These are phyloP conservation scores for Hippopotamyrus pictus DNA, from an alignment of 2,797 vertebrate genomes.

Conservation along the genomic window DNA sequence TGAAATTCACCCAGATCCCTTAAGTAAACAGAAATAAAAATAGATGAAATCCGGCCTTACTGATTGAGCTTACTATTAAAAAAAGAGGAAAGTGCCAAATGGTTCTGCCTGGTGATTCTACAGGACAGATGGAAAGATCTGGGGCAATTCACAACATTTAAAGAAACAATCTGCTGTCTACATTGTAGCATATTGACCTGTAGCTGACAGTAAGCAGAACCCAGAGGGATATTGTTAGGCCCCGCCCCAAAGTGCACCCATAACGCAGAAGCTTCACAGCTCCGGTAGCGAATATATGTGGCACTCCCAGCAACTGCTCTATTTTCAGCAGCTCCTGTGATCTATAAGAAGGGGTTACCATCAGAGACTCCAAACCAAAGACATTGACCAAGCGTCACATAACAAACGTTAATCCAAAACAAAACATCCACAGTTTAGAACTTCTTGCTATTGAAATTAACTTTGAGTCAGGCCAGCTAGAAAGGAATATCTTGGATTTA, in stretches of 20 bases:
- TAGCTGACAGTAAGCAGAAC: constrained; percentile 4
- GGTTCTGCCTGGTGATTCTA: background rate
- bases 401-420: background rate
- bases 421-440: background rate
- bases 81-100: background rate
- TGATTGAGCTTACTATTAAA: constrained; percentile 1
- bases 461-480: background rate
- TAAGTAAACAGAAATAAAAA: constrained; percentile 4
- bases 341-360: background rate
- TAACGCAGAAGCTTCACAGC: background rate
- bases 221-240: background rate
- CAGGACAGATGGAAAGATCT: constrained; percentile 18
- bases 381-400: background rate
- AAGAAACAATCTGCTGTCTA: background rate
- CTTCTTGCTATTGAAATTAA: background rate
- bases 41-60: background rate
- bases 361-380: background rate
- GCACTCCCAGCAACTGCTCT: background rate
- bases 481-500: background rate
- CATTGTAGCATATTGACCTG: constrained; percentile 19
- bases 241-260: background rate
- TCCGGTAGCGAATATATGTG: background rate
- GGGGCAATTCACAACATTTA: constrained; percentile 7
- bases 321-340: background rate
- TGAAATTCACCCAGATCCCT: background rate